These are phyloP conservation scores for Cyaniris semiargus DNA, from an alignment of 2,888 invertebrate genomes.

Conservation along the genomic window DNA sequence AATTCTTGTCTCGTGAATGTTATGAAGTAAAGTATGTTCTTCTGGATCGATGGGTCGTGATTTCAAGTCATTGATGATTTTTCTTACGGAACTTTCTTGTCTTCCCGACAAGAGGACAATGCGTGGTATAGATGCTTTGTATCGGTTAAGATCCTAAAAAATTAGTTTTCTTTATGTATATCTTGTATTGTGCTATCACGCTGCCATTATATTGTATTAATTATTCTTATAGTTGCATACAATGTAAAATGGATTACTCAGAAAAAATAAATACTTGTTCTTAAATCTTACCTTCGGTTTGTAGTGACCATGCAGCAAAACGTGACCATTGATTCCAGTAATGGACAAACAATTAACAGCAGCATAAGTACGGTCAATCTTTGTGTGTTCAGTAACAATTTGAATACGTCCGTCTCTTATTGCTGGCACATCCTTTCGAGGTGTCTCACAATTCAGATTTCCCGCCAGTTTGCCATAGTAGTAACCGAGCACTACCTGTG, in stretches of 20 bases:
- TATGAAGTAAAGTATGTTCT: slow-evolving; percentile 60
- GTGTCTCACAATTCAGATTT: slow-evolving; percentile 84
- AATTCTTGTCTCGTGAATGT: slow-evolving; percentile 55
- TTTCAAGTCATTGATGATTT: slow-evolving; percentile 55
- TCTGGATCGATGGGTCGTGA: slow-evolving; percentile 61
- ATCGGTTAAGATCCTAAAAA: slow-evolving; percentile 53
- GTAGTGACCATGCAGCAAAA: slow-evolving; percentile 57
- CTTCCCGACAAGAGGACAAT: slow-evolving; percentile 59
- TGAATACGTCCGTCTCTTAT: slow-evolving; percentile 74
- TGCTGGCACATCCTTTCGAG: slow-evolving; percentile 75
- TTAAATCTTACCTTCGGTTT: slow-evolving; percentile 56
- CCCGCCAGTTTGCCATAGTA: slow-evolving; percentile 84
- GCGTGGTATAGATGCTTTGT: slow-evolving; percentile 55
- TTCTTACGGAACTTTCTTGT: slow-evolving; percentile 52
- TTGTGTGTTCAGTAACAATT: slow-evolving; percentile 80
- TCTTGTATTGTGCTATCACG: background rate
- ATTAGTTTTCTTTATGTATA: background rate
- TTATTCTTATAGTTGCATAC: too few relatives aligned
- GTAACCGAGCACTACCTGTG: slow-evolving; percentile 81
- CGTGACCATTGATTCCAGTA: slow-evolving; percentile 60
- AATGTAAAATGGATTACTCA: too few relatives aligned
- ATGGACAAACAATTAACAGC: slow-evolving; percentile 62
- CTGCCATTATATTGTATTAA: too few relatives aligned
- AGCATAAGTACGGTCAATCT: slow-evolving; percentile 74
- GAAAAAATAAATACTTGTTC: too few relatives aligned